These are phyloP conservation scores for Hemitrygon akajei DNA, from an alignment of 2,797 vertebrate genomes.

Conservation along the genomic window DNA sequence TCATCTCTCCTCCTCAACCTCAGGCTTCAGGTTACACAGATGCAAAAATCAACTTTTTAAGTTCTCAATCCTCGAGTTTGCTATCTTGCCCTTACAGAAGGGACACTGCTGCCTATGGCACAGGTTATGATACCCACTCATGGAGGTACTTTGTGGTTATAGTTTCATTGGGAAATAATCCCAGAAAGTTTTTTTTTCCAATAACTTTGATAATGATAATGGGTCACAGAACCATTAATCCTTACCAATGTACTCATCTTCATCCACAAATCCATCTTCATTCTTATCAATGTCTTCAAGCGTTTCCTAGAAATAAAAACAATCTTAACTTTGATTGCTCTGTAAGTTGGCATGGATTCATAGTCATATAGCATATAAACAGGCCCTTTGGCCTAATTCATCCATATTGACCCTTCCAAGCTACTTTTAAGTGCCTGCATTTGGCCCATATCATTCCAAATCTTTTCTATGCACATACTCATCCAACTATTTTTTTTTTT, in stretches of 20 bases:
- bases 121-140: neutral
- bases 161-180: neutral
- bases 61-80: neutral
- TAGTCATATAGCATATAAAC: no score
- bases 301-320: slow-evolving; percentile 72
- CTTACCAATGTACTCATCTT: slow-evolving; percentile 93
- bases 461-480: no score
- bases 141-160: neutral
- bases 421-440: no score
- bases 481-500: no score
- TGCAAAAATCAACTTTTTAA: neutral
- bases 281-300: slow-evolving; percentile 97
- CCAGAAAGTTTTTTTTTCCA: neutral
- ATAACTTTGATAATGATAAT: neutral
- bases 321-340: neutral
- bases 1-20: no score
- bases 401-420: no score
- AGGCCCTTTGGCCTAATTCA: no score
- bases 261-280: slow-evolving; percentile 84
- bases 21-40: neutral
- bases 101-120: neutral
- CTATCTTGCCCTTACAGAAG: neutral
- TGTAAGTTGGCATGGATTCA: no score
- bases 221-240: neutral
- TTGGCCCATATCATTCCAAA: no score